Evolutionary conservation across 1,140 invertebrate species (phyloP), one percentile per base, ranked within the genome.

Genomic region (Cydia amplana): DNA sequence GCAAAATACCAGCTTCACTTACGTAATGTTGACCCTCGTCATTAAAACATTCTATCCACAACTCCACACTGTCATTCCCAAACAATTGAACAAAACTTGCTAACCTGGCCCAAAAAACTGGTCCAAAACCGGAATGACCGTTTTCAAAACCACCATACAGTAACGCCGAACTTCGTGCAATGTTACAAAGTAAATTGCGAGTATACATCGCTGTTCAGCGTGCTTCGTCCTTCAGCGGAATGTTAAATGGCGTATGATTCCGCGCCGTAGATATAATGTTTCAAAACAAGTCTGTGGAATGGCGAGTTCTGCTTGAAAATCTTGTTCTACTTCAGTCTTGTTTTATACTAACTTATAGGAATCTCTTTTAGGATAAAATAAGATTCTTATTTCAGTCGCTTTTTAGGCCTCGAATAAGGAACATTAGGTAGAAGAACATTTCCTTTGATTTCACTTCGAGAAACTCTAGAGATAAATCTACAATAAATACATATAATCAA

Each of bases 211-310:
- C 28, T 36, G 51, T 55, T 55, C 51, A 55, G 51, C 20, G 6
- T 55, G 49, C 49, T n/a, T 28, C 64, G 64, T 67, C 64, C 64
- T 32, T 67, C 64, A 67, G 64, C 64, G 64, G 64, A 67, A 67
- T 67, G 64, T 67, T 67, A 67, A 67, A 67, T 67, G 64, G 28
- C 28, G 25, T 67, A 67, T 67, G 64, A 67, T 32, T 67, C 64
- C 64, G 64, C 43, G 43, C 20, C 18, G 23, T 67, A 67, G 64
- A 67, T 67, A 67, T 67, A 67, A 67, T 67, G 64, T 67, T 67
- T 32, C 64, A 67, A 25, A 67, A 64, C 63, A 64, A 67, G 25
- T 67, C 64, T 7, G 16, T 36, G 25, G 64, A 32, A 32, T 67
- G 64, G 64, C 64, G 28, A 36, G 64, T 14, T 16, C 63, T 28